Conservation (phyloP, 2,888 invertebrate genomes). For the Acronicta leporina region DNA sequence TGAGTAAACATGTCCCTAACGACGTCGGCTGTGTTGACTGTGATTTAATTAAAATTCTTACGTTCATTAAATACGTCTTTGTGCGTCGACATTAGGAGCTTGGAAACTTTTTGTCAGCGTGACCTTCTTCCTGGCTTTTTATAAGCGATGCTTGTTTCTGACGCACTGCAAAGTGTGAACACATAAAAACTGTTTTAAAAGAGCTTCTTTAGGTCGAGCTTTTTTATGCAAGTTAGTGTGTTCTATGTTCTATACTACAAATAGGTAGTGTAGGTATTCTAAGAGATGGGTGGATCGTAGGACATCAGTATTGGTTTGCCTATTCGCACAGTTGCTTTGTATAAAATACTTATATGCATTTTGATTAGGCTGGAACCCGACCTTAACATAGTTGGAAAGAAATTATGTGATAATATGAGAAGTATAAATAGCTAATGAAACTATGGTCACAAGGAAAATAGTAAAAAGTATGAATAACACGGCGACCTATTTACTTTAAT, state of each 20-base stretch:
- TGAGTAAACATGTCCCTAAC: conserved; percentile 56
- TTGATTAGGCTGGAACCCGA: too few species aligned
- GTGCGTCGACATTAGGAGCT: conserved; percentile 39
- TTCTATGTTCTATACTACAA: conserved; percentile 17
- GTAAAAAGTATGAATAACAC: conserved; percentile 28
- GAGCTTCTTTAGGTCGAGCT: conserved; percentile 20
- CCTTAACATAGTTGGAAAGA: too few species aligned
- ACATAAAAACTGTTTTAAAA: conserved; percentile 43
- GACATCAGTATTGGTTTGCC: too few species aligned
- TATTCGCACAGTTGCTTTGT: too few species aligned
- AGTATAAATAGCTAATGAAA: conserved; percentile 16
- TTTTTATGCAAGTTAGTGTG: conserved; percentile 37
- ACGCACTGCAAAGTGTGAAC: conserved; percentile 41
- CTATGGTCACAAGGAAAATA: conserved; percentile 1
- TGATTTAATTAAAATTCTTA: conserved; percentile 61
- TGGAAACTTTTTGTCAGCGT: conserved; percentile 45
- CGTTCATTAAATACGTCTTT: conserved; percentile 51
- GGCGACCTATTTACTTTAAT: conserved; percentile 45
- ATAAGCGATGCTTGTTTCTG: conserved; percentile 42
- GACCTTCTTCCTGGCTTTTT: conserved; percentile 47
- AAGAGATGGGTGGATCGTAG: too few species aligned
- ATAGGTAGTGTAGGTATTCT: neutral
- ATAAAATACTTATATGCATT: too few species aligned
- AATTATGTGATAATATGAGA: too few species aligned
- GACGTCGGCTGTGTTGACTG: conserved; percentile 46